These are phyloP conservation scores for Prionailurus viverrinus DNA, from an alignment of 2,113 vertebrate genomes.

Conservation along the genomic window DNA sequence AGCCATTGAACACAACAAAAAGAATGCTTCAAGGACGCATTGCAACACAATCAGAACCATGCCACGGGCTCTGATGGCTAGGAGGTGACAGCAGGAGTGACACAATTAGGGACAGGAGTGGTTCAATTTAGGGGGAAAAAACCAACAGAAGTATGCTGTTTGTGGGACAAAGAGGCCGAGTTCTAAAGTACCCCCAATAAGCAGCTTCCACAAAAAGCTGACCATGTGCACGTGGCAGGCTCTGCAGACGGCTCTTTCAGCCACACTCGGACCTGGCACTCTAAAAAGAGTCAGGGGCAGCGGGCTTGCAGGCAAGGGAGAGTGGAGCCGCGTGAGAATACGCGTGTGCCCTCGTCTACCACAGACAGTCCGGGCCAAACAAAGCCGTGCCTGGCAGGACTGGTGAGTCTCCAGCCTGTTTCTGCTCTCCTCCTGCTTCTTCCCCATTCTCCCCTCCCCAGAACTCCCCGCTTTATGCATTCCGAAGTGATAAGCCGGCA, in stretches of 20 bases:
- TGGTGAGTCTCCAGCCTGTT: constrained; percentile 81
- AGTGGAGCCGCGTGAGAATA: constrained; percentile 72
- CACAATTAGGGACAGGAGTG: constrained; percentile 85
- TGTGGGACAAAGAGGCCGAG: constrained; percentile 82
- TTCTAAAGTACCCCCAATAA: constrained; percentile 81
- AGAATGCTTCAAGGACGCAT: constrained; percentile 84
- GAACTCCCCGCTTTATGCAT: constrained; percentile 50
- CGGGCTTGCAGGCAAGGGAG: constrained; percentile 78
- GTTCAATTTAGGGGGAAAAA: constrained; percentile 83
- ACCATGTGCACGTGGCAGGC: constrained; percentile 73
- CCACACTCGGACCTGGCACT: constrained; percentile 80
- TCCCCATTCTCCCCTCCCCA: constrained; percentile 49
- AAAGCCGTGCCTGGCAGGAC: constrained; percentile 80
- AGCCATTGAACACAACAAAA: constrained; percentile 85
- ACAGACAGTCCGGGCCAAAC: constrained; percentile 64
- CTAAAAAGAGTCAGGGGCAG: constrained; percentile 80
- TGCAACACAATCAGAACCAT: constrained; percentile 83
- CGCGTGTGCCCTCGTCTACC: constrained; percentile 71
- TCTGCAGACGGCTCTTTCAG: constrained; percentile 79
- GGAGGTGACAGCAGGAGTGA: constrained; percentile 84
- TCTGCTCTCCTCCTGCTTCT: constrained; percentile 68
- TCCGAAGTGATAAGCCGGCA: constrained; percentile 65
- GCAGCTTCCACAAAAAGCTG: constrained; percentile 83
- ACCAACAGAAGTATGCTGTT: constrained; percentile 81
- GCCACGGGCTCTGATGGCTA: constrained; percentile 82